phyloP scores from a whole-genome alignment of 2,888 invertebrate genomes.

The Monopis laevigella region DNA sequence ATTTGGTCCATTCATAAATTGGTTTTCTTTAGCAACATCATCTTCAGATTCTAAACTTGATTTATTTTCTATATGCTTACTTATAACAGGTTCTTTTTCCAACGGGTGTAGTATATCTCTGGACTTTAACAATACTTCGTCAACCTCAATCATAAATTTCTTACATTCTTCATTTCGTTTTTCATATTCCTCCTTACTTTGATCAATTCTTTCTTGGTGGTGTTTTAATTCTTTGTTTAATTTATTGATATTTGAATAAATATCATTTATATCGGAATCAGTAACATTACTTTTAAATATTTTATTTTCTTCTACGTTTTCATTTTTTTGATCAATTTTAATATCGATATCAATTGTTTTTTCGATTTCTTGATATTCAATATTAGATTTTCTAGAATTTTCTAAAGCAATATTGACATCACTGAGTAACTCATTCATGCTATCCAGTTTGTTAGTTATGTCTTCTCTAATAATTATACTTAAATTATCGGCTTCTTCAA shows the following conservation, averaged over 20 bases:
- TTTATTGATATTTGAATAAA: slow-evolving; percentile 39
- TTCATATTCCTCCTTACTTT: slow-evolving; percentile 42
- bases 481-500: slow-evolving; percentile 52
- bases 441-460: slow-evolving; percentile 56
- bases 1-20: slow-evolving; percentile 28
- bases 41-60: not conserved
- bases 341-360: slow-evolving; percentile 28
- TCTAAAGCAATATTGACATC: slow-evolving; percentile 55
- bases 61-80: not conserved
- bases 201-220: slow-evolving; percentile 46
- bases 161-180: slow-evolving; percentile 44
- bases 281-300: slow-evolving; percentile 26
- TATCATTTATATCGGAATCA: slow-evolving; percentile 44
- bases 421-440: slow-evolving; percentile 53
- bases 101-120: slow-evolving; percentile 42
- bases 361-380: slow-evolving; percentile 43
- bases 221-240: slow-evolving; percentile 42
- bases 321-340: slow-evolving; percentile 14
- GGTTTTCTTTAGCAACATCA: slow-evolving; percentile 6
- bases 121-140: slow-evolving; percentile 45
- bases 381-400: slow-evolving; percentile 47
- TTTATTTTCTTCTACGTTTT: slow-evolving; percentile 16
- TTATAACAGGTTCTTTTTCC: slow-evolving; percentile 10
- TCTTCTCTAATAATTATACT: slow-evolving; percentile 53
- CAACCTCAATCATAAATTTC: slow-evolving; percentile 49